These are phyloP conservation scores for Leptodactylus fallax DNA, from an alignment of 2,797 vertebrate species.

Conservation along the genomic window DNA sequence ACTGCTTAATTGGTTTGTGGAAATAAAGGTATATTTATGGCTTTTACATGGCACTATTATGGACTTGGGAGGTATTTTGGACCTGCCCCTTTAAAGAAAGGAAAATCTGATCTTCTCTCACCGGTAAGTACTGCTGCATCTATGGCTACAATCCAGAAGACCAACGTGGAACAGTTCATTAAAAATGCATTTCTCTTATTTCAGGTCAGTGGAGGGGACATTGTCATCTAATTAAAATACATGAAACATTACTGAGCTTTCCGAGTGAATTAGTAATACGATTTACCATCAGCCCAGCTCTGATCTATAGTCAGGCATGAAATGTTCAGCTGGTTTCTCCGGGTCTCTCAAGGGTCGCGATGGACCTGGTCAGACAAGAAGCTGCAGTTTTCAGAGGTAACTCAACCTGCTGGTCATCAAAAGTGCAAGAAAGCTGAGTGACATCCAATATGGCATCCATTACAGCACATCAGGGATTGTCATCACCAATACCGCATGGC, in stretches of 20 bases:
- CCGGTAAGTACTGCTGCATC: neutral
- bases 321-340: neutral
- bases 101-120: neutral
- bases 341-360: neutral
- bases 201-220: neutral
- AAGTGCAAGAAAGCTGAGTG: neutral
- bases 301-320: too few relatives aligned
- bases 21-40: too few relatives aligned
- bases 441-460: neutral
- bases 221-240: neutral
- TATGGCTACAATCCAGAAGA: neutral
- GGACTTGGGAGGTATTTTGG: too few relatives aligned
- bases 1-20: too few relatives aligned
- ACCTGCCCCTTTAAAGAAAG: neutral
- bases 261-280: neutral
- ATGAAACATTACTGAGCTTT: constrained; percentile 10
- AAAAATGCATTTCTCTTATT: neutral
- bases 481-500: neutral
- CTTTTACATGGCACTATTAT: too few relatives aligned
- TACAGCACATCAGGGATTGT: neutral
- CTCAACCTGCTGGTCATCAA: neutral
- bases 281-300: neutral
- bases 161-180: neutral
- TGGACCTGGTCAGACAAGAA: neutral
- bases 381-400: neutral